These are phyloP conservation scores for Peromyscus eremicus DNA, from an alignment of 2,797 vertebrate species.

Conservation along the genomic window DNA sequence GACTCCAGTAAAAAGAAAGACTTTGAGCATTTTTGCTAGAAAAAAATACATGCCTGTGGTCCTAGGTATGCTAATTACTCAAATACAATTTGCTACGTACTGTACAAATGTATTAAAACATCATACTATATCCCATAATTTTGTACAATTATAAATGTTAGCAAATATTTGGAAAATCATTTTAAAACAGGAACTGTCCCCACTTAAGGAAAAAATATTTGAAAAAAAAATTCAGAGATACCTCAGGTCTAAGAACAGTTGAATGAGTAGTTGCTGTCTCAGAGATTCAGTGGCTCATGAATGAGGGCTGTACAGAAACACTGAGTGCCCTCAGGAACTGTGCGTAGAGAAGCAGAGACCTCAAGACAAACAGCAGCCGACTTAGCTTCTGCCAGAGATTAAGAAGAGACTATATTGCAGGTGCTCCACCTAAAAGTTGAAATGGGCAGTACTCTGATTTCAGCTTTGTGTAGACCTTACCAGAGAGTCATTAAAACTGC, in stretches of 20 bases:
- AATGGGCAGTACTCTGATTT: too few relatives aligned
- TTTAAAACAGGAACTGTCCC: neutral
- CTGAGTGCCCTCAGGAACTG: neutral
- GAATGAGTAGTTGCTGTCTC: accelerated
- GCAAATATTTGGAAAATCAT: neutral
- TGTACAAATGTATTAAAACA: neutral
- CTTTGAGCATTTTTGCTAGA: neutral
- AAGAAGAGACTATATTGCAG: neutral
- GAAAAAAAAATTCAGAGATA: neutral
- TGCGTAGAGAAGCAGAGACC: neutral
- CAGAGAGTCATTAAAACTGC: neutral
- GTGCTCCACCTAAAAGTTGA: neutral
- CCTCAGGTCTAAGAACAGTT: too few relatives aligned
- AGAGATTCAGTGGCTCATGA: neutral
- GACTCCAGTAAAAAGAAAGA: neutral
- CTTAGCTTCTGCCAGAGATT: accelerated
- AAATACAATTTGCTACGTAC: neutral
- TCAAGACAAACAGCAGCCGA: too few relatives aligned
- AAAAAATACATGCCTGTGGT: too few relatives aligned
- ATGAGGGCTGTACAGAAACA: too few relatives aligned
- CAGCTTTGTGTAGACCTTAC: neutral
- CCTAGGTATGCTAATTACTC: neutral
- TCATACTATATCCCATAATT: neutral
- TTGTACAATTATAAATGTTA: neutral
- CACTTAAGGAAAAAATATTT: neutral